Conservation (phyloP, 2,888 invertebrate genomes). For the Theodoxus fluviatilis region DNA sequence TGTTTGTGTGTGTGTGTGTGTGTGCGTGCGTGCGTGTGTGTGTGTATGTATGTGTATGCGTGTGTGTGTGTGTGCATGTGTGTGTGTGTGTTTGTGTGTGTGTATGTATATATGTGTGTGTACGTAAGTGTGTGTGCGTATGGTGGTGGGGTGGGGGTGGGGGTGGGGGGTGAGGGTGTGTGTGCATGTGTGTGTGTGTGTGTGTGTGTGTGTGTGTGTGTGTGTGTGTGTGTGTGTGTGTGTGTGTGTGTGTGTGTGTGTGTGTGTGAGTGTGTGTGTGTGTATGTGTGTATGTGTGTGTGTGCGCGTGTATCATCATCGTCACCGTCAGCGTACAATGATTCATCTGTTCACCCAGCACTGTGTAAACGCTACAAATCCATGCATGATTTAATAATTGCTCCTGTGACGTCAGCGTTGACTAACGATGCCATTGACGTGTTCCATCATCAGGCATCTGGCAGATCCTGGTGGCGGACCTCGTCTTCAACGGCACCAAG, state of each 20-base stretch:
- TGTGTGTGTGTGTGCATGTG: constrained; percentile 3
- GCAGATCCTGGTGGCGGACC: constrained; percentile 42
- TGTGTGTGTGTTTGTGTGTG: constrained; percentile 5
- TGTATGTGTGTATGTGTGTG: constrained; percentile 26
- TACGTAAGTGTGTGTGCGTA: not conserved
- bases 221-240: constrained; percentile 23
- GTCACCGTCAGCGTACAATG: not conserved
- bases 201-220: constrained; percentile 13
- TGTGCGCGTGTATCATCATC: constrained; percentile 3
- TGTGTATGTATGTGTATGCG: not conserved
- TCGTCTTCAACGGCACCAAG: constrained; percentile 36
- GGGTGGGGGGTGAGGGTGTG: not conserved
- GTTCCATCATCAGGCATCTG: constrained; percentile 40
- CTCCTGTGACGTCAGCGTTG: not conserved
- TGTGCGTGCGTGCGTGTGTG: too few relatives aligned
- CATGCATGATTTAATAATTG: not conserved
- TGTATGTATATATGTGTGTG: constrained; percentile 13
- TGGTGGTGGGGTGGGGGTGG: not conserved
- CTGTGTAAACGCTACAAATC: not conserved
- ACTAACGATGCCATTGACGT: too few relatives aligned
- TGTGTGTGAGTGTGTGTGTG: too few relatives aligned
- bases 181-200: not conserved
- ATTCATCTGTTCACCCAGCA: not conserved
- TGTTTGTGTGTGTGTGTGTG: not conserved
- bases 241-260: constrained; percentile 8